Base-by-base conservation (phyloP, 2,797 vertebrate species). In the Eospalax fontanierii region DNA sequence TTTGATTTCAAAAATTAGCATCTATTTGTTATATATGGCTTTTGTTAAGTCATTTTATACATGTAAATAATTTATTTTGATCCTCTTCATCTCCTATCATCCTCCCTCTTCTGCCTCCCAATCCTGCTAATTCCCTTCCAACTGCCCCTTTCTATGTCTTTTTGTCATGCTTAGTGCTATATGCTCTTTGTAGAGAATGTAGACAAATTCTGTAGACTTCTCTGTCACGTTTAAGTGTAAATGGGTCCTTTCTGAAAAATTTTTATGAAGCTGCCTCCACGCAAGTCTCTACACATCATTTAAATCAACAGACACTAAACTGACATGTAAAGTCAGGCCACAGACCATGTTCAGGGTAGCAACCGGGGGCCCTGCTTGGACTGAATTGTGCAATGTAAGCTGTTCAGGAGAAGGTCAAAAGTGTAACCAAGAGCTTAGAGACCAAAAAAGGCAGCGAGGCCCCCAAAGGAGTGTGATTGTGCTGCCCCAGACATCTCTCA, bases 321-420 rank as follows among this genome's bases (percentile, higher is more conserved):
- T 90, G 90, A 63, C 61, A 59, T 89, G 93, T 88, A 70, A 89
- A 90, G 68, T 61, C 28, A 66, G 80, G 30, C 22, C 18, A 21
- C 63, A 61, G 68, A 82, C 26, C 2, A 11, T 22, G 35, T 81
- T 94, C 78, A 59, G 43, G n/a, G 88, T 33, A 78, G 73, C 71
- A 83, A 40, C 22, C 0, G 7, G 38, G 65, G 65, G 6, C 50
- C 54, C 24, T 95, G 10, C 35, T 65, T 65, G 54, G 80, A 75
- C 54, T 89, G 83, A 94, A 74, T 93, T 87, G 66, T 61, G 79
- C 28, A n/a, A 9, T 76, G 57, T 61, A 94, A 81, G 90, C 65
- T 54, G 26, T 81, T 91, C 30, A 57, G 59, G 43, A 91, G 54
- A 63, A 33, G 89, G 91, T 91, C 84, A 87, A 95, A 97, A 97